Evolutionary conservation across 2,797 vertebrate species (phyloP).

Genomic region (Sebastes cheni): DNA sequence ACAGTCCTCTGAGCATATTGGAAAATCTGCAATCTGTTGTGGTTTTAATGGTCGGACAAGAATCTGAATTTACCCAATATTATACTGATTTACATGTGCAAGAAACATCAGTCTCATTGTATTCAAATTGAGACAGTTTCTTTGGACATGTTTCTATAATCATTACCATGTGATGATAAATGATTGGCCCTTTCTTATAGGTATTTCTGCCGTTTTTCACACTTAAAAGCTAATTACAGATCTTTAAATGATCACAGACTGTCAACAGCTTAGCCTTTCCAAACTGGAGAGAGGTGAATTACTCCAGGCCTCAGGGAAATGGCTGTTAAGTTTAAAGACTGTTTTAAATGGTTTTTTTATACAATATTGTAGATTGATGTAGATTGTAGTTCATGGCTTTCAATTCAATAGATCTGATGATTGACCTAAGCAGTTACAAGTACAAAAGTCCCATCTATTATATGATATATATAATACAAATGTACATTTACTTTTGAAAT

Average conservation of each 20-base stretch:
- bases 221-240: slow-evolving; percentile 8
- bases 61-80: slow-evolving; percentile 6
- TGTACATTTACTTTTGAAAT: neutral
- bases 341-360: neutral
- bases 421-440: neutral
- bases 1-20: slow-evolving; percentile 51
- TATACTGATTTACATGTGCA: slow-evolving; percentile 8
- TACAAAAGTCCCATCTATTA: neutral
- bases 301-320: neutral
- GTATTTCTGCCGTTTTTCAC: slow-evolving; percentile 16
- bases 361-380: neutral
- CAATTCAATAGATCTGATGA: neutral
- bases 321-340: neutral
- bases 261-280: slow-evolving; percentile 15
- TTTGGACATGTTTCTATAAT: neutral
- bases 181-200: neutral
- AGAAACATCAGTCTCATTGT: neutral
- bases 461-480: neutral
- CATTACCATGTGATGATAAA: neutral
- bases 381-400: neutral
- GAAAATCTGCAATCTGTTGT: slow-evolving; percentile 50
- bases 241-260: slow-evolving; percentile 11
- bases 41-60: slow-evolving; percentile 3
- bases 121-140: neutral
- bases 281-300: neutral